These are phyloP conservation scores for Eilema depressum DNA, from an alignment of 2,888 invertebrate species.

Conservation along the genomic window DNA sequence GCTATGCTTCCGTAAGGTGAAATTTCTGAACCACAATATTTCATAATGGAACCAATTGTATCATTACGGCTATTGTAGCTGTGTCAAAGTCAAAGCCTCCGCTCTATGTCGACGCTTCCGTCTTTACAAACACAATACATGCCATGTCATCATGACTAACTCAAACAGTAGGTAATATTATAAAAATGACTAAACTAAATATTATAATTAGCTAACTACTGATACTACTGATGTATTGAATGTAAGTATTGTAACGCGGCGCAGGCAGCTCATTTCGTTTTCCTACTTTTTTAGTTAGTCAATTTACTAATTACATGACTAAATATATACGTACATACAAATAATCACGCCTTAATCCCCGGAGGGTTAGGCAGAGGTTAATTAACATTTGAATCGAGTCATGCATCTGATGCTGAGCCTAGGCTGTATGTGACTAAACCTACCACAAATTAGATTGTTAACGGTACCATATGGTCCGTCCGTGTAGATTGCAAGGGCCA, in stretches of 20 bases:
- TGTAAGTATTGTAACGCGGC: background rate
- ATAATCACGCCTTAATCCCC: too few relatives aligned
- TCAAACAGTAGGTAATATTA: background rate
- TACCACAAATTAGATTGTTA: background rate
- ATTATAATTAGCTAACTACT: constrained; percentile 1
- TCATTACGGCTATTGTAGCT: constrained; percentile 10
- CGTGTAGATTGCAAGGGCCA: background rate
- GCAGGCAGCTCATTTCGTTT: background rate
- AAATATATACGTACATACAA: too few relatives aligned
- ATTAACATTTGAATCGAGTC: too few relatives aligned
- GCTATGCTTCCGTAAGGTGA: background rate
- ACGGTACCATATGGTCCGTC: too few relatives aligned
- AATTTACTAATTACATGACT: background rate
- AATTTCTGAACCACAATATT: background rate
- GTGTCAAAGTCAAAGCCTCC: constrained; percentile 5
- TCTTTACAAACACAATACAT: constrained; percentile 11
- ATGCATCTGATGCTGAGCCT: too few relatives aligned
- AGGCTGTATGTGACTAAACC: too few relatives aligned
- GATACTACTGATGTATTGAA: too few relatives aligned
- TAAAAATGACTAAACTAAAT: background rate
- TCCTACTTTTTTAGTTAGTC: constrained; percentile 2
- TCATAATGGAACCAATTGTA: constrained; percentile 6
- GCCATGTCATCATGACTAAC: background rate
- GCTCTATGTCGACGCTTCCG: constrained; percentile 9
- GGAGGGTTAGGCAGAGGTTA: too few relatives aligned